Evolutionary conservation across 2,797 vertebrate genomes (phyloP), one percentile per base, ranked within the genome.

Genomic region (Platalea minor): DNA sequence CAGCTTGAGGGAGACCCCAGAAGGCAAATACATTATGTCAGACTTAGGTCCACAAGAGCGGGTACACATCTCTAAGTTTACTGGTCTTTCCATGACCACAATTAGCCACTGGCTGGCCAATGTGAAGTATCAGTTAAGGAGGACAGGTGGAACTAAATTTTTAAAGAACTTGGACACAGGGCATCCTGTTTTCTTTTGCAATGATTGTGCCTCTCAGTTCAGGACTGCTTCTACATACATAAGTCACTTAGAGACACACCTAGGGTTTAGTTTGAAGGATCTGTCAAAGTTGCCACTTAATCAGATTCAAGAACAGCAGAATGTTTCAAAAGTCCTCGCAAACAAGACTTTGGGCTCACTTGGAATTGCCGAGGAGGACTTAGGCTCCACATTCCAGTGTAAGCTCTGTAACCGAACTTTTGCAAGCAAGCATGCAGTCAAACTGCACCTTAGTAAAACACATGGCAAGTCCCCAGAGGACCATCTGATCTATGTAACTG

Each of bases 51-150:
- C 99, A 19, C 99, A 99, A 97, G 99, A 99, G 97, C 98, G 99
- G 90, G 99, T 99, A 96, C 99, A 99, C 98, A 99, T 99, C 98
- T 99, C 99, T 98, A 99, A 99, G 98, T 99, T 99, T 98, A 99
- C 99, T 51, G 99, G 99, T 97, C 99, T 99, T 89, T 99, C 99
- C 94, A 99, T 99, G 99, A 99, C 99, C 97, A 99, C 99, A 97
- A 99, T 99, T 98, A 99, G 99, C 97, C 99, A 99, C 98, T 99
- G 99, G 99, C 98, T 99, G 98, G 99, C 99, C 98, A 99, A 99
- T 96, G 99, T 99, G 92, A 99, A 99, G 98, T 99, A 99, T 98
- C 99, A 99, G 97, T 98, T 99, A 97, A 98, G 99, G 97, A 98
- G 99, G 98, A 99, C 99, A 98, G 99, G 99, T 88, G 98, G 99